These are phyloP conservation scores for Lutraria lutraria DNA, from an alignment of 2,888 invertebrate species.

Conservation along the genomic window DNA sequence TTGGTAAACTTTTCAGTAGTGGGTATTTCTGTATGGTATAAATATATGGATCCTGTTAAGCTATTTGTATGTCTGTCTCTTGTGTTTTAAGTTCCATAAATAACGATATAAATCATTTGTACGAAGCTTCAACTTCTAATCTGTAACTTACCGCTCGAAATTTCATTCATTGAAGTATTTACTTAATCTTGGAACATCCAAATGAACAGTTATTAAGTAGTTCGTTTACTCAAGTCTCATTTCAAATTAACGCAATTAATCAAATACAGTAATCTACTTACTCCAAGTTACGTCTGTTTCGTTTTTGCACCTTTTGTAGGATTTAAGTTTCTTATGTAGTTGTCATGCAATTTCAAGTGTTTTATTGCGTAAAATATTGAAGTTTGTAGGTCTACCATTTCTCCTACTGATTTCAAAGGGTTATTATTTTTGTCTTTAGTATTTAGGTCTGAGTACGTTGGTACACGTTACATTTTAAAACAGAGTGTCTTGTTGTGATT, in stretches of 20 bases:
- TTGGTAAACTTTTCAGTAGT: too few species aligned
- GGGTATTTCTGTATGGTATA: too few species aligned
- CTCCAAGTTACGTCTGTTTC: neutral
- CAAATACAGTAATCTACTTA: neutral
- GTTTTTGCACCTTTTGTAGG: conserved; percentile 3
- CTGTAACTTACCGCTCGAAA: neutral
- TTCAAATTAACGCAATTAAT: conserved; percentile 15
- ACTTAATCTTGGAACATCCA: neutral
- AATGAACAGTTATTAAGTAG: neutral
- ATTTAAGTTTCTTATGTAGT: neutral
- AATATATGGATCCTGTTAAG: too few species aligned
- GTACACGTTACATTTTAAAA: neutral
- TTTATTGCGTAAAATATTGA: conserved; percentile 15
- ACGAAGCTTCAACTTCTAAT: neutral
- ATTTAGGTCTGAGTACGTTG: too few species aligned
- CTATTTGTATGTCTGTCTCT: too few species aligned
- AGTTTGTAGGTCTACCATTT: neutral
- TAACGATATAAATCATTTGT: neutral
- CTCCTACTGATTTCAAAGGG: neutral
- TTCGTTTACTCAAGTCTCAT: neutral
- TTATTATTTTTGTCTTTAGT: neutral
- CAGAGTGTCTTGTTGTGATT: neutral
- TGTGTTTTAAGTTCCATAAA: neutral
- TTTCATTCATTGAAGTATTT: conserved; percentile 21
- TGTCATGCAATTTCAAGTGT: neutral